These are phyloP conservation scores for Otus scops DNA, from an alignment of 2,797 vertebrate species.

Conservation along the genomic window DNA sequence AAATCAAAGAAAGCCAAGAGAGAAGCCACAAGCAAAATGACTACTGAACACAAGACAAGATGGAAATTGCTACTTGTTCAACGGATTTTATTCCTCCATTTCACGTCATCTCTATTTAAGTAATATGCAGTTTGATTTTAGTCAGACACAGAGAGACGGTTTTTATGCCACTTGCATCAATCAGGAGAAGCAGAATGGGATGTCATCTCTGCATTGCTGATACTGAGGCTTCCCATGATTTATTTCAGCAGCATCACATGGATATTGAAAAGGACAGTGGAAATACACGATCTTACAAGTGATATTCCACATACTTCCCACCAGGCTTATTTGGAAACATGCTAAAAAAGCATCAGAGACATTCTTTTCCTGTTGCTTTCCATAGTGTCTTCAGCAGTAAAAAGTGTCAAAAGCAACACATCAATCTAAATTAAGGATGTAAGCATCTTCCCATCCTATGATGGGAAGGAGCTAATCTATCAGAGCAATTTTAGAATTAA, in stretches of 20 bases:
- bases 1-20: background rate
- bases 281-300: background rate
- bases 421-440: background rate
- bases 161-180: background rate
- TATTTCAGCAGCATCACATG: background rate
- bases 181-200: background rate
- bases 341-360: background rate
- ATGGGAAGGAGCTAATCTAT: conserved; percentile 5
- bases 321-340: background rate
- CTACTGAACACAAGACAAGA: background rate
- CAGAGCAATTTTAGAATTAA: conserved; percentile 3
- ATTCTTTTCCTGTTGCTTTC: background rate
- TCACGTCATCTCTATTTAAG: background rate
- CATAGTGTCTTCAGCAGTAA: background rate
- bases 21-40: background rate
- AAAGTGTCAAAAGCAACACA: background rate
- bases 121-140: background rate
- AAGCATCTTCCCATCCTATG: background rate
- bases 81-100: background rate
- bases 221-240: background rate
- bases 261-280: background rate
- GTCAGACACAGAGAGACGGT: background rate
- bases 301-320: background rate
- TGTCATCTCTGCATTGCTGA: background rate
- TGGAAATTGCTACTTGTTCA: background rate